Conservation (phyloP, 92 coral and sea anemone genomes). For the Blastomussa wellsi region DNA sequence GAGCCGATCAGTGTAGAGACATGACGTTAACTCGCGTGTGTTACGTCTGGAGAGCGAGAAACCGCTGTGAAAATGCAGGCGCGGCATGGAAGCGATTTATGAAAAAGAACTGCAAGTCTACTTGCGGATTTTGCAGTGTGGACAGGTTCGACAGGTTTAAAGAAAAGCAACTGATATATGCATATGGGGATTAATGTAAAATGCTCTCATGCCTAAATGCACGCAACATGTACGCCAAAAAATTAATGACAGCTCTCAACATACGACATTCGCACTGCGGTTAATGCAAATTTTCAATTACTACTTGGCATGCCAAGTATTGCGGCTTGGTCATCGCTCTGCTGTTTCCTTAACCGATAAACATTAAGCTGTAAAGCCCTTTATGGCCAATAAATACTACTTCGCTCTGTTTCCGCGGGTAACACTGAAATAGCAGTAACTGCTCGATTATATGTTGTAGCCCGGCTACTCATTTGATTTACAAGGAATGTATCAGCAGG, state of each 20-base stretch:
- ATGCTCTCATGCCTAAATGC: background rate
- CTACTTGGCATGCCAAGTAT: too few relatives aligned
- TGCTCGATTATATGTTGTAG: background rate
- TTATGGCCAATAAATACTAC: too few relatives aligned
- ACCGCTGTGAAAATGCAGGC: slow-evolving; percentile 10
- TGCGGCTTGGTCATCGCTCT: too few relatives aligned
- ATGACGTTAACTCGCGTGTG: slow-evolving; percentile 13
- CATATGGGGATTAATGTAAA: background rate
- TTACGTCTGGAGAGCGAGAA: slow-evolving; percentile 20
- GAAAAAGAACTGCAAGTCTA: slow-evolving; percentile 38
- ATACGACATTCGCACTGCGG: too few relatives aligned
- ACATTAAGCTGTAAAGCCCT: background rate
- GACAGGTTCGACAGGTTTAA: slow-evolving; percentile 13
- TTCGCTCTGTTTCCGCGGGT: too few relatives aligned
- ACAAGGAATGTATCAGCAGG: too few relatives aligned
- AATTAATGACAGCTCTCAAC: too few relatives aligned
- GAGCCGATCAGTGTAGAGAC: slow-evolving; percentile 27
- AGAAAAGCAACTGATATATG: background rate
- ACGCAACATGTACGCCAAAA: background rate
- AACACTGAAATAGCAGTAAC: background rate
- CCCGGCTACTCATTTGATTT: background rate
- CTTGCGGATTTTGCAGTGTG: slow-evolving; percentile 61
- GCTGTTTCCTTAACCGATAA: background rate
- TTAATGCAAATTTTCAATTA: background rate
- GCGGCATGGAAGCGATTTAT: slow-evolving; percentile 30